phyloP scores from a whole-genome alignment of 2,888 invertebrate species.

The Papilio protenor region DNA sequence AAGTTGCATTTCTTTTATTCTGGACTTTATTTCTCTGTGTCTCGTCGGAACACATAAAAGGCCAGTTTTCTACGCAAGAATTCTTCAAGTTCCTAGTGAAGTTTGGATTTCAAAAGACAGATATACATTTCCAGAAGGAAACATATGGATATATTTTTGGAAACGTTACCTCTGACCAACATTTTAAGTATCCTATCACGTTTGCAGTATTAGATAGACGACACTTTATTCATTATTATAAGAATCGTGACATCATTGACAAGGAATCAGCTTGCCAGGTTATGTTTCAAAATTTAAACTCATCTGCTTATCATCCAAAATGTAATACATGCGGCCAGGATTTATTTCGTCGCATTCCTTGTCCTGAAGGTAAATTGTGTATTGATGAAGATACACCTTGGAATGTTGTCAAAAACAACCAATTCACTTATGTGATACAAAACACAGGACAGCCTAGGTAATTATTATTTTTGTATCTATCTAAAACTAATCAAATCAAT shows the following conservation, averaged over 20 bases:
- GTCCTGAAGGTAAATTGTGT: slow-evolving; percentile 90
- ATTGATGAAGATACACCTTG: slow-evolving; percentile 93
- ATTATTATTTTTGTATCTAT: slow-evolving; percentile 34
- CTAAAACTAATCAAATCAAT: not conserved
- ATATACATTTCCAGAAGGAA: slow-evolving; percentile 91
- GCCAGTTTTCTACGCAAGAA: slow-evolving; percentile 82
- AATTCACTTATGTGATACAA: slow-evolving; percentile 97
- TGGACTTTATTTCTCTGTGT: slow-evolving; percentile 59
- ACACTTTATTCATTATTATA: slow-evolving; percentile 95
- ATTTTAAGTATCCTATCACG: slow-evolving; percentile 88
- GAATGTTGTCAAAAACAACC: slow-evolving; percentile 94
- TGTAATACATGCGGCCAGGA: slow-evolving; percentile 91
- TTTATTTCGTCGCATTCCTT: slow-evolving; percentile 94
- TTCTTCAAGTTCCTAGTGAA: slow-evolving; percentile 97
- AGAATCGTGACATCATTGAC: slow-evolving; percentile 86
- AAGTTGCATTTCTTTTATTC: slow-evolving; percentile 62
- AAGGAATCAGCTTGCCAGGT: slow-evolving; percentile 90
- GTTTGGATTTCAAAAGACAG: slow-evolving; percentile 98
- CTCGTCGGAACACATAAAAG: slow-evolving; percentile 71
- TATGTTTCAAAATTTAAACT: slow-evolving; percentile 94
- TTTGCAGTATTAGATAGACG: slow-evolving; percentile 95
- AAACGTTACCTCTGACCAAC: slow-evolving; percentile 91
- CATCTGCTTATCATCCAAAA: slow-evolving; percentile 92
- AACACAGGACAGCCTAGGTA: slow-evolving; percentile 96
- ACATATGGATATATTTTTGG: slow-evolving; percentile 98